Percentiles rank a stretch among this genome's conserved stretches.
Evolutionary conservation across 2,888 invertebrate genomes (phyloP).

Genomic region (Leistus spinibarbis): DNA sequence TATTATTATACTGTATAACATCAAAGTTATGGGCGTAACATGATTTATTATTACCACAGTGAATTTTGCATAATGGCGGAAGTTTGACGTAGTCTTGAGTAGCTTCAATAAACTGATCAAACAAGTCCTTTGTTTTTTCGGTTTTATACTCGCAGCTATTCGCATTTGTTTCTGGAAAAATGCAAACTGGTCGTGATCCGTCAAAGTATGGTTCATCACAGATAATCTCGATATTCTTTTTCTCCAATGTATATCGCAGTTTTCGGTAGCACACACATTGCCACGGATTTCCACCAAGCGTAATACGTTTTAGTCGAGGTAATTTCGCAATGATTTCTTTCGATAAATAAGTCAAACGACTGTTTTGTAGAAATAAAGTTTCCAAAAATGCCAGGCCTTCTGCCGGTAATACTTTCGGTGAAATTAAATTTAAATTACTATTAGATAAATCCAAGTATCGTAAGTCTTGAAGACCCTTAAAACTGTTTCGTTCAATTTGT

Average conservation of each 20-base stretch:
- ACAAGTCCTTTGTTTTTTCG: conserved; percentile 4
- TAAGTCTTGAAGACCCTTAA: background rate
- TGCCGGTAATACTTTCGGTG: background rate
- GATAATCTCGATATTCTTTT: background rate
- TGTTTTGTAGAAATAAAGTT: background rate
- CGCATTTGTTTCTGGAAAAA: background rate
- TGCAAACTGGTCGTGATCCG: conserved; percentile 10
- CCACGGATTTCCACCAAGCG: conserved; percentile 29
- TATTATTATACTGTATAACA: conserved; percentile 13
- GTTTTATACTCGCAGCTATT: background rate
- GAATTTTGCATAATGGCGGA: conserved; percentile 19
- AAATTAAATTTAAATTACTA: background rate
- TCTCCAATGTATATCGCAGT: background rate
- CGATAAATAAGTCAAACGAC: background rate
- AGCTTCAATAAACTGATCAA: background rate
- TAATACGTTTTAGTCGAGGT: conserved; percentile 9
- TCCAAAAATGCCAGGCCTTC: background rate
- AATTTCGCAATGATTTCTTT: conserved; percentile 2
- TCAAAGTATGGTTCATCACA: conserved; percentile 24
- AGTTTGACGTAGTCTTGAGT: conserved; percentile 5
- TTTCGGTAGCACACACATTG: conserved; percentile 8
- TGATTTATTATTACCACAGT: conserved; percentile 7
- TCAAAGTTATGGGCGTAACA: conserved; percentile 23
- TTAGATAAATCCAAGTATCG: background rate
- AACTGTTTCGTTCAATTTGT: background rate